Percentiles rank a stretch among this genome's conserved stretches.
These are phyloP conservation scores for Drosophila anceps DNA, from an alignment of 2,888 invertebrate species.

Conservation along the genomic window DNA sequence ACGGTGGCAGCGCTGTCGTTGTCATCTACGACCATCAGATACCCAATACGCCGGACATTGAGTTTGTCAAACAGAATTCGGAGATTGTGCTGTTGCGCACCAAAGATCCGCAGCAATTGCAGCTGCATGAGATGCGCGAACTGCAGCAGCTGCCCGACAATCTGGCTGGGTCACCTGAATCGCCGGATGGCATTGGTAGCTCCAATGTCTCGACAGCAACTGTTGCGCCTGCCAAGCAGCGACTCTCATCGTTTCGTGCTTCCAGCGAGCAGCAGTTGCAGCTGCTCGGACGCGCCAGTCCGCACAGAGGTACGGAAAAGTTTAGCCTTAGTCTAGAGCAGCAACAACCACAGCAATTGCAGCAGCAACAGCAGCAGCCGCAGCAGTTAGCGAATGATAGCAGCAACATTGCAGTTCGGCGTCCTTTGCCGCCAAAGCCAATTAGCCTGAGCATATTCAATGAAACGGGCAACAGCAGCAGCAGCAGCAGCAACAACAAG, in stretches of 20 bases:
- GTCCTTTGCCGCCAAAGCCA: constrained; percentile 81
- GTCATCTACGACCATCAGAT: constrained; percentile 85
- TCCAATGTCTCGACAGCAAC: constrained; percentile 70
- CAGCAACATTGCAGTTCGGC: constrained; percentile 39
- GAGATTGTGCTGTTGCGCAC: constrained; percentile 85
- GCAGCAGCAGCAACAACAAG: constrained; percentile 43
- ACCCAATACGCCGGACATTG: constrained; percentile 83
- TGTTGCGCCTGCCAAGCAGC: constrained; percentile 84
- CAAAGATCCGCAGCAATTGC: constrained; percentile 82
- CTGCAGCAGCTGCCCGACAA: constrained; percentile 81
- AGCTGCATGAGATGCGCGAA: constrained; percentile 79
- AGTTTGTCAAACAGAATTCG: constrained; percentile 84
- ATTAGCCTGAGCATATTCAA: constrained; percentile 79
- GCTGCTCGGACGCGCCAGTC: constrained; percentile 73
- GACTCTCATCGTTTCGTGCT: constrained; percentile 85
- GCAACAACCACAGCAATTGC: constrained; percentile 35
- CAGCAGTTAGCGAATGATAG: constrained; percentile 46
- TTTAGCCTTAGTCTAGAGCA: constrained; percentile 61
- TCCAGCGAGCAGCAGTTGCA: constrained; percentile 84
- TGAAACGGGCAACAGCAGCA: constrained; percentile 47
- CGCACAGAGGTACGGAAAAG: constrained; percentile 81
- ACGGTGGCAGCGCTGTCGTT: constrained; percentile 81
- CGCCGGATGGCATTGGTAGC: constrained; percentile 45
- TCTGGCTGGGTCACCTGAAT: constrained; percentile 62
- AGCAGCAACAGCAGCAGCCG: constrained; percentile 49